These are phyloP conservation scores for Ophioderma brevispina DNA, from an alignment of 35 echinoderm and acorn worm species.

Conservation along the genomic window DNA sequence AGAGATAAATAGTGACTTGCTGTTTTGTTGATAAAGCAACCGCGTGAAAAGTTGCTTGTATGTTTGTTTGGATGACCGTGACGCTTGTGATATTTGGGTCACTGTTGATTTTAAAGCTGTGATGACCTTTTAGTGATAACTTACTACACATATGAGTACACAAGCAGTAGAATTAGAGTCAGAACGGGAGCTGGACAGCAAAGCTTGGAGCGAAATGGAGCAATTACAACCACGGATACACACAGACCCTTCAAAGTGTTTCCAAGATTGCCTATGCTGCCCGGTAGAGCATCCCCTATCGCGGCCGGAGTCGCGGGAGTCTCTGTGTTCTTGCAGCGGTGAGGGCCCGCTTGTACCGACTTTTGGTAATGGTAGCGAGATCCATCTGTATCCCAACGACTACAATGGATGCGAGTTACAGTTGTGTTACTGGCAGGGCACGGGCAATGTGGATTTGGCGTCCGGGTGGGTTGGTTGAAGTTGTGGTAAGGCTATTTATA, in stretches of 20 bases:
- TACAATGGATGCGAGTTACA: slow-evolving; percentile 2
- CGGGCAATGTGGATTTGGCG: neutral
- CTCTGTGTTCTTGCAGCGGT: neutral
- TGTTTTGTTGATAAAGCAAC: no score
- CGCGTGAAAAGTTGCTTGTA: no score
- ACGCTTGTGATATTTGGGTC: neutral
- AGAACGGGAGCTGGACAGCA: no score
- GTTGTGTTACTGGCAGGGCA: neutral
- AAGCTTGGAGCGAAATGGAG: neutral
- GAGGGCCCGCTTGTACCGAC: neutral
- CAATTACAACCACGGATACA: neutral
- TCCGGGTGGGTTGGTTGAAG: neutral
- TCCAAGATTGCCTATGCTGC: neutral
- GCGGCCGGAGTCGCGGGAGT: neutral
- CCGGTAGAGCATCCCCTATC: neutral
- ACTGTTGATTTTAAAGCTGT: neutral
- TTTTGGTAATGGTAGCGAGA: neutral
- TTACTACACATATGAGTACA: neutral
- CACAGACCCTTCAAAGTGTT: neutral
- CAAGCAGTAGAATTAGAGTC: no score
- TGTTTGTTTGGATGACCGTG: neutral
- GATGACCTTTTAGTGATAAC: neutral
- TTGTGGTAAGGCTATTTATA: slow-evolving; percentile 10
- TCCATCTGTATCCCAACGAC: neutral
- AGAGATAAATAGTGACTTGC: no score